Conservation (phyloP, 23 tunicate genomes). For the Phallusia fumigata region DNA sequence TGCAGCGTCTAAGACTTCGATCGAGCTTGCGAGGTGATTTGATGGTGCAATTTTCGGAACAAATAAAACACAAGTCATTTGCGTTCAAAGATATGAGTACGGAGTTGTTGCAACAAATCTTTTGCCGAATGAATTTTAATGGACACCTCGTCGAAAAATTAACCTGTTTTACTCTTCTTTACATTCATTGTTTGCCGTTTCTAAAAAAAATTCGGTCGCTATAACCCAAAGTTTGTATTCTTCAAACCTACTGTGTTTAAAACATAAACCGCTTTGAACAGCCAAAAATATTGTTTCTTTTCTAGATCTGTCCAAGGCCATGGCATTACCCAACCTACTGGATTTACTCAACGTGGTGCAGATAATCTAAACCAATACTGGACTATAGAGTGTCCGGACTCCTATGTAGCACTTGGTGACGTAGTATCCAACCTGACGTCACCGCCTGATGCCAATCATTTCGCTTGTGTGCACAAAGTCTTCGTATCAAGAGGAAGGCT, state of each 20-base stretch:
- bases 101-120: too few relatives aligned
- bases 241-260: too few relatives aligned
- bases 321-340: not conserved
- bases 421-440: not conserved
- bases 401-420: not conserved
- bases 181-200: too few relatives aligned
- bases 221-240: too few relatives aligned
- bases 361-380: not conserved
- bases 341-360: not conserved
- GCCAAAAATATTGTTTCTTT: not conserved
- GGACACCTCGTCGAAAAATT: too few relatives aligned
- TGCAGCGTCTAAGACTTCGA: not conserved
- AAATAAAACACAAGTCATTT: too few relatives aligned
- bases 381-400: not conserved
- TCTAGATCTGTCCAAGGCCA: not conserved
- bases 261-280: not conserved
- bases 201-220: too few relatives aligned
- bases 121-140: too few relatives aligned
- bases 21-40: not conserved
- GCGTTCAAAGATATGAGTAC: too few relatives aligned
- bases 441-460: not conserved
- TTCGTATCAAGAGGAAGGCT: not conserved
- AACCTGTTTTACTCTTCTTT: too few relatives aligned
- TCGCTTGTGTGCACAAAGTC: not conserved
- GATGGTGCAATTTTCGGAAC: too few relatives aligned